Evolutionary conservation across 2,113 vertebrate species (phyloP).

Genomic region (Pantherophis guttatus): DNA sequence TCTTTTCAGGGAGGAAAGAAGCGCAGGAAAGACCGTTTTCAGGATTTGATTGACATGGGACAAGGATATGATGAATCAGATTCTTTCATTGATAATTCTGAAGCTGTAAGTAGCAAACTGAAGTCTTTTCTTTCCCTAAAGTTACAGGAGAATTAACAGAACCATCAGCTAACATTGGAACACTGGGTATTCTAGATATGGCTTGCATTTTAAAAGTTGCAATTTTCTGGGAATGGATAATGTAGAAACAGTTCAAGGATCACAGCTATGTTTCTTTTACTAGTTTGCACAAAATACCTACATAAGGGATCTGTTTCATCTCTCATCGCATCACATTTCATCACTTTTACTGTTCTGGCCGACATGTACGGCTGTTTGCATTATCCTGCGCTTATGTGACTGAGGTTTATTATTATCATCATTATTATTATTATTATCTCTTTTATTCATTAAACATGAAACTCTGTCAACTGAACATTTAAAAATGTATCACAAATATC

Average conservation of each 20-base stretch:
- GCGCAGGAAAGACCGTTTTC: constrained; percentile 83
- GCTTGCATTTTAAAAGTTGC: neutral
- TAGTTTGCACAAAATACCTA: neutral
- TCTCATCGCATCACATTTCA: neutral
- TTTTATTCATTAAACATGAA: too few species aligned
- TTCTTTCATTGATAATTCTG: constrained; percentile 97
- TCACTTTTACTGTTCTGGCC: neutral
- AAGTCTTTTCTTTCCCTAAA: neutral
- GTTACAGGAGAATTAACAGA: neutral
- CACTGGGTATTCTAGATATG: neutral
- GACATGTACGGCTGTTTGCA: neutral
- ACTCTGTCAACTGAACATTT: too few species aligned
- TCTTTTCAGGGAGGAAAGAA: constrained; percentile 78
- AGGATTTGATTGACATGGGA: constrained; percentile 94
- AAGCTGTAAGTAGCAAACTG: constrained; percentile 81
- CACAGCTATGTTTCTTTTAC: neutral
- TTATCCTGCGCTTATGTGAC: neutral
- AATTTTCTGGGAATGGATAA: neutral
- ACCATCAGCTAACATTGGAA: neutral
- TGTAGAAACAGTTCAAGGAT: neutral
- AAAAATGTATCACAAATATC: too few species aligned
- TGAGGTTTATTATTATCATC: neutral
- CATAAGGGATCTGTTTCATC: neutral
- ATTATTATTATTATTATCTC: too few species aligned
- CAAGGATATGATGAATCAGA: constrained; percentile 93